Base-by-base conservation (phyloP, 1,140 invertebrate species). In the Drosophila simulans region DNA sequence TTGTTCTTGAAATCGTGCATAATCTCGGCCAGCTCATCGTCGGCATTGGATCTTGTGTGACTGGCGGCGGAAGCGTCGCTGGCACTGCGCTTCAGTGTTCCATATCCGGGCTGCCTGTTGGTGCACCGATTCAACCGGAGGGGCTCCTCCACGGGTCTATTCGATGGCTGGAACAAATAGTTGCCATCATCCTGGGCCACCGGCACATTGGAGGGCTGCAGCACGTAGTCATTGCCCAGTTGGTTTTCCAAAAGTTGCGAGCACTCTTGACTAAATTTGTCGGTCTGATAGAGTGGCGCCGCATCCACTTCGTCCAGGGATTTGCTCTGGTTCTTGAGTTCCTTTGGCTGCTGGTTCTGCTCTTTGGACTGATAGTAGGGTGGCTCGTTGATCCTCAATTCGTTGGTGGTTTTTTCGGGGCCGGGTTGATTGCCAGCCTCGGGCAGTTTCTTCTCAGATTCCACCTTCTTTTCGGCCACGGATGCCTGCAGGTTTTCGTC, bases 1-100 rank as follows among this genome's bases (percentile, higher is more conserved):
- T 97, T 97, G 81, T 97, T 97, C 92, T 97, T 98, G 80, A 97
- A 97, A 82, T 97, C 96, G 77, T 96, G 97, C 78, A 98, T 97
- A 22, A 98, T 97, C 92, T 97, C 97, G 1, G 96, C 94, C 40
- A 98, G 93, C 89, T 97, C 96, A 59, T 96, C 96, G 88, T 97
- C 95, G 17, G 93, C 93, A 72, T 93, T 93, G 31, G 93, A 92
- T 5, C 93, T 91, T 0, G 63, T 53, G 17, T 64, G 77, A 53
- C 82, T 77, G 13, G 68, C 69, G 31, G 79, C 83, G 5, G 73
- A 77, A 17, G 81, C 89, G 12, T 85, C 84, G 17, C 91, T 91
- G 31, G 82, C 85, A 20, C 84, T 90, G 7, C 91, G 68, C 59
- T 90, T 91, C 3, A 92, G 51, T 0, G 91, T 92, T 4, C 83